Percentiles rank a stretch among this genome's conserved stretches.
These are phyloP conservation scores for Acleris literana DNA, from an alignment of 2,888 invertebrate genomes.

Conservation along the genomic window DNA sequence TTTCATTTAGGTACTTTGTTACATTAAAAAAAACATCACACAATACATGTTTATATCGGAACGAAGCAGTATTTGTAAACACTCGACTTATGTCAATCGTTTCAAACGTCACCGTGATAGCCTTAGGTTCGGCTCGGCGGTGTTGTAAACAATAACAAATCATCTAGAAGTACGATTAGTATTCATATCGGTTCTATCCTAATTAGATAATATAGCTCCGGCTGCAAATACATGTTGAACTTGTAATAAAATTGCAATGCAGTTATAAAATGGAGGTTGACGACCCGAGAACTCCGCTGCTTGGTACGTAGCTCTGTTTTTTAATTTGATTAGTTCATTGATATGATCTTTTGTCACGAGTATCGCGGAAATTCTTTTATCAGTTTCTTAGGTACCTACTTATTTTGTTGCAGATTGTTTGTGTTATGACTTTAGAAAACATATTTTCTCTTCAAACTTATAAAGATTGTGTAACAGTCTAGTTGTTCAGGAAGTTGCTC, in stretches of 20 bases:
- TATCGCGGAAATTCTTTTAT: neutral
- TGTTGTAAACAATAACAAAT: slow-evolving; percentile 29
- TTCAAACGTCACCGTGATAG: slow-evolving; percentile 15
- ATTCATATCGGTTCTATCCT: slow-evolving; percentile 17
- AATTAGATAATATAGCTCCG: slow-evolving; percentile 20
- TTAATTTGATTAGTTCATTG: slow-evolving; percentile 23
- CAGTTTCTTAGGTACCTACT: neutral
- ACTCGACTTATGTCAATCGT: slow-evolving; percentile 17
- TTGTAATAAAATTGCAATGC: slow-evolving; percentile 2
- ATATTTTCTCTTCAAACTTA: too few relatives aligned
- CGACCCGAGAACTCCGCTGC: slow-evolving; percentile 31
- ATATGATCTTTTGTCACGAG: slow-evolving; percentile 1
- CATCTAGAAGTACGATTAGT: slow-evolving; percentile 3
- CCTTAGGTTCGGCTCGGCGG: slow-evolving; percentile 13
- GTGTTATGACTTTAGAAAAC: too few relatives aligned
- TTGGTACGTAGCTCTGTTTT: slow-evolving; percentile 16
- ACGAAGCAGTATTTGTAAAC: slow-evolving; percentile 14
- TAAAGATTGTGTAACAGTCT: too few relatives aligned
- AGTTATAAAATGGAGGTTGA: slow-evolving; percentile 25
- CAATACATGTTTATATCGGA: neutral
- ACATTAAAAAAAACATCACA: neutral
- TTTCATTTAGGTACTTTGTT: too few relatives aligned
- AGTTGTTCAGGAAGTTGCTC: too few relatives aligned
- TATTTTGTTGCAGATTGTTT: slow-evolving; percentile 9
- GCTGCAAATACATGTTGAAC: slow-evolving; percentile 12